A percentile compares a stretch with the other conserved stretches of the same genome.
Conservation (phyloP, 2,797 vertebrate genomes). For the Pseudochromis fuscus region DNA sequence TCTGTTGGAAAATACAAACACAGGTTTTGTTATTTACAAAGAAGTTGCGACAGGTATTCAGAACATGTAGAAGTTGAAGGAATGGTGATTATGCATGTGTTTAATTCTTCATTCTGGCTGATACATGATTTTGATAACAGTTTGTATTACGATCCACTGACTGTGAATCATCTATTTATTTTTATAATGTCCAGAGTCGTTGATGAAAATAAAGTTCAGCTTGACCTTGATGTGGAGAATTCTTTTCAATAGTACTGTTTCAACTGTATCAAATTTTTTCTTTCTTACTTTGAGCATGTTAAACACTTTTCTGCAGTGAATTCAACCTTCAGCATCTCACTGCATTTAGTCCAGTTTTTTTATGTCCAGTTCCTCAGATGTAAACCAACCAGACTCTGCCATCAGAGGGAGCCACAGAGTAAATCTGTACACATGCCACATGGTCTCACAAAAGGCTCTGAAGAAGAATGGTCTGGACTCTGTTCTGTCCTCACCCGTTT, state of each 20-base stretch:
- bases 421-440: neutral
- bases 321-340: too few relatives aligned
- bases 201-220: conserved; percentile 80
- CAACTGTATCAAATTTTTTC: too few relatives aligned
- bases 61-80: conserved; percentile 79
- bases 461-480: neutral
- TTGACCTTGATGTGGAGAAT: conserved; percentile 73
- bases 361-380: neutral
- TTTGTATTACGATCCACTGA: conserved; percentile 88
- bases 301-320: too few relatives aligned
- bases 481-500: neutral
- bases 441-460: neutral
- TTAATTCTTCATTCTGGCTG: conserved; percentile 85
- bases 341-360: too few relatives aligned
- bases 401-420: conserved; percentile 33
- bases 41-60: conserved; percentile 56
- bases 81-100: conserved; percentile 87
- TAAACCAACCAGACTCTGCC: conserved; percentile 3
- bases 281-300: too few relatives aligned
- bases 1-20: conserved; percentile 52
- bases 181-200: conserved; percentile 86
- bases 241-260: neutral
- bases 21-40: conserved; percentile 65
- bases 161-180: conserved; percentile 88
- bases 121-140: conserved; percentile 88